phyloP scores from a whole-genome alignment of 2,113 vertebrate species.

The Murina feae region DNA sequence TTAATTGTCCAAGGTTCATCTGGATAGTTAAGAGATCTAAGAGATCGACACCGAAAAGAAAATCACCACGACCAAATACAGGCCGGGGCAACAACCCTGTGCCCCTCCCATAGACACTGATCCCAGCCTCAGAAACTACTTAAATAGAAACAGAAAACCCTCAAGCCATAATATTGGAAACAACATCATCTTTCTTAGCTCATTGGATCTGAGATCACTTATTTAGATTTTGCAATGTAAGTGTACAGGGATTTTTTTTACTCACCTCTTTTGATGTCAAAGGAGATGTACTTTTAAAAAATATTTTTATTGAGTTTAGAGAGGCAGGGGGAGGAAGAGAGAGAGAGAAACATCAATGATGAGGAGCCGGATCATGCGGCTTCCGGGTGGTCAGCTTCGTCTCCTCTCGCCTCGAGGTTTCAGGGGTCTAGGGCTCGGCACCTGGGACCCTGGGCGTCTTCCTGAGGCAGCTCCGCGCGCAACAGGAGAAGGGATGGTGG shows the following conservation, averaged over 20 bases:
- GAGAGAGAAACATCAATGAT: background rate
- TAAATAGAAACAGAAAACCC: background rate
- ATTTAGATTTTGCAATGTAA: background rate
- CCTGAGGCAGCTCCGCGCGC: background rate
- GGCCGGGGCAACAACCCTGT: background rate
- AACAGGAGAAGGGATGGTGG: background rate
- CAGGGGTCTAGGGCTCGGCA: background rate
- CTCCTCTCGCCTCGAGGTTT: background rate
- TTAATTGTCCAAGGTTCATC: background rate
- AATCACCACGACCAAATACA: background rate
- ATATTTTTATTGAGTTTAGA: background rate
- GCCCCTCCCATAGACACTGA: background rate
- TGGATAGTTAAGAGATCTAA: background rate
- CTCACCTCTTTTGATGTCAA: background rate
- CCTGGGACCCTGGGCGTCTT: background rate
- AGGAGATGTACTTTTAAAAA: background rate
- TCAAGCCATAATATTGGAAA: slow-evolving; percentile 11
- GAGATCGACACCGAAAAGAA: background rate
- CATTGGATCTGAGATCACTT: background rate
- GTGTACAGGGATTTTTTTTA: background rate
- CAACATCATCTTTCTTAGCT: background rate
- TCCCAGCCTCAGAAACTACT: background rate
- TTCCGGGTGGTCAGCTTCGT: background rate
- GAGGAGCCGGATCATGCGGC: rapidly evolving
- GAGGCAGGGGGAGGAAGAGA: background rate